Evolutionary conservation across 35 echinoderm and acorn worm species (phyloP).

Genomic region (Hemicentrotus pulcherrimus): DNA sequence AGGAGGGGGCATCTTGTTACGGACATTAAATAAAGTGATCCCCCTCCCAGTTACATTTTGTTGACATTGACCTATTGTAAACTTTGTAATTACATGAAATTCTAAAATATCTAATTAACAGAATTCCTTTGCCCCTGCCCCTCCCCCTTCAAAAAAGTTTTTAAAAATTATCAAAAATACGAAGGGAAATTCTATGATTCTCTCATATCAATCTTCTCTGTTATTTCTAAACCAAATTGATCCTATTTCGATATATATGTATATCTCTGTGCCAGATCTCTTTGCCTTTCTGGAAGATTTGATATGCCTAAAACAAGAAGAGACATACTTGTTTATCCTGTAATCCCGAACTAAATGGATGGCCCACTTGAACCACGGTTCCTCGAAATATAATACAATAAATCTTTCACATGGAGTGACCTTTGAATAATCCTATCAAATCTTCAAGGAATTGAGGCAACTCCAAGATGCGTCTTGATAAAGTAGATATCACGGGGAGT

Average conservation of each 20-base stretch:
- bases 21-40: too few species aligned
- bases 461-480: neutral
- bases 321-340: constrained; percentile 1
- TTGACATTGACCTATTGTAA: too few species aligned
- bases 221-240: neutral
- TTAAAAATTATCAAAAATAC: too few species aligned
- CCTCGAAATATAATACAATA: neutral
- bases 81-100: too few species aligned
- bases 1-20: too few species aligned
- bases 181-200: neutral
- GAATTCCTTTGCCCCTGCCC: too few species aligned
- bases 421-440: neutral
- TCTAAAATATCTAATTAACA: too few species aligned
- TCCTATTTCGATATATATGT: neutral
- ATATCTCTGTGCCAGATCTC: neutral
- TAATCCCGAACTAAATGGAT: neutral
- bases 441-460: neutral
- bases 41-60: too few species aligned
- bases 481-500: neutral
- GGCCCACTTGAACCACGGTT: neutral
- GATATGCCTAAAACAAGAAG: neutral
- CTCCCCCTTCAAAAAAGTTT: too few species aligned
- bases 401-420: constrained; percentile 10
- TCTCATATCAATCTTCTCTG: neutral
- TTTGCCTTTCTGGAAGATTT: neutral